Conservation (phyloP, 2,797 vertebrate species). For the Melopsittacus undulatus region DNA sequence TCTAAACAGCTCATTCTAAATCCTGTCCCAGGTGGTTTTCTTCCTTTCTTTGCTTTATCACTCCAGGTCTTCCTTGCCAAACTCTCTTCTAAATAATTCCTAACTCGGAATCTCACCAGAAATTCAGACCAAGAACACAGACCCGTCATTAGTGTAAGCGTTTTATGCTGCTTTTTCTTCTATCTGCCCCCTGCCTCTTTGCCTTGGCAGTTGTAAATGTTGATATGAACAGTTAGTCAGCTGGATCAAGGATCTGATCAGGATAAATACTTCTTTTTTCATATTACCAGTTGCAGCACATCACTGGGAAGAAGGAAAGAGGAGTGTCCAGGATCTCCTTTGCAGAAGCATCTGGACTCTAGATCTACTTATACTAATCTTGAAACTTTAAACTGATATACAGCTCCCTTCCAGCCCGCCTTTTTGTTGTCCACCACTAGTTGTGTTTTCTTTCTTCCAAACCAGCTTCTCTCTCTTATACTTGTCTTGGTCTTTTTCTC, state of each 20-base stretch:
- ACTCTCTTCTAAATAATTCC: conserved; percentile 7
- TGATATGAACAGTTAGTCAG: not conserved
- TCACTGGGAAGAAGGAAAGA: not conserved
- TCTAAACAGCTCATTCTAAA: not conserved
- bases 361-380: not conserved
- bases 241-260: not conserved
- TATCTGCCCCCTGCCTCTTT: fast-evolving
- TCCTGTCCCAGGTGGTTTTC: not conserved
- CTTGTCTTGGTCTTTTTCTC: not conserved
- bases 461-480: not conserved
- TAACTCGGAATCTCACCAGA: conserved; percentile 5
- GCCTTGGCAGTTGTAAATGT: not conserved
- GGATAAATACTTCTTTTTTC: not conserved
- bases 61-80: not conserved
- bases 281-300: not conserved
- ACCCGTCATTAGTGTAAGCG: not conserved
- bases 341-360: not conserved
- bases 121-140: not conserved
- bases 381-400: not conserved
- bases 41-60: not conserved
- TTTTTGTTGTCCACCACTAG: not conserved
- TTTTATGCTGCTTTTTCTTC: not conserved
- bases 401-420: not conserved
- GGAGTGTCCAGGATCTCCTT: not conserved
- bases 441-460: not conserved